Conservation (phyloP, 2,797 vertebrate species). For the Lacerta bilineata region DNA sequence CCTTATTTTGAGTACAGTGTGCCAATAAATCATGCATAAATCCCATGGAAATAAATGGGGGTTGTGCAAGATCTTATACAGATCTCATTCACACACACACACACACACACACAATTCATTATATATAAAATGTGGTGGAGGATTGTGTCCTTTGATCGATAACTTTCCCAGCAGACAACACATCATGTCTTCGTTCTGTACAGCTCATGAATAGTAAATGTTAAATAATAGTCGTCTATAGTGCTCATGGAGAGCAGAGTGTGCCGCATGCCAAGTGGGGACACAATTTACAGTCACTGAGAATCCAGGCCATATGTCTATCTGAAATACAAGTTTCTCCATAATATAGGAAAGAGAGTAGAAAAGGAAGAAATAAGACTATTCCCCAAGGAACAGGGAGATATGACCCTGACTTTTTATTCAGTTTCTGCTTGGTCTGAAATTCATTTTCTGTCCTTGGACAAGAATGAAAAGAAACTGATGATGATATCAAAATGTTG, state of each 20-base stretch:
- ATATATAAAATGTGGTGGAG: background rate
- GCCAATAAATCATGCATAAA: background rate
- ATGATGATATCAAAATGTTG: constrained; percentile 11
- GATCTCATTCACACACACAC: background rate
- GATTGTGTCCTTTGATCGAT: background rate
- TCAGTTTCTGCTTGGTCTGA: constrained; percentile 40
- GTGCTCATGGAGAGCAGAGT: background rate
- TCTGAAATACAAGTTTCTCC: constrained; percentile 19
- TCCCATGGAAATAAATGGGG: background rate
- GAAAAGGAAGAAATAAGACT: constrained; percentile 23
- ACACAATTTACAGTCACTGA: background rate
- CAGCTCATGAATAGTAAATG: constrained; percentile 18
- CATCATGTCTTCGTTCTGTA: background rate
- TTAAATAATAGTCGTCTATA: constrained; percentile 14
- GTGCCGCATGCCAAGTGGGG: constrained; percentile 1
- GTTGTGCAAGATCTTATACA: background rate
- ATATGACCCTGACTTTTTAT: constrained; percentile 39
- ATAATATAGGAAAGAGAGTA: constrained; percentile 1
- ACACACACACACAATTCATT: background rate
- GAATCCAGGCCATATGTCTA: background rate
- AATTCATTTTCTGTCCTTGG: constrained; percentile 37
- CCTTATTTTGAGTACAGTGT: background rate
- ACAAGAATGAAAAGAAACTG: constrained; percentile 34
- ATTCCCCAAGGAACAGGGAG: constrained; percentile 12
- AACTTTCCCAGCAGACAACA: background rate